These are phyloP conservation scores for Ceratina australensis DNA, from an alignment of 1,140 invertebrate species.

Conservation along the genomic window DNA sequence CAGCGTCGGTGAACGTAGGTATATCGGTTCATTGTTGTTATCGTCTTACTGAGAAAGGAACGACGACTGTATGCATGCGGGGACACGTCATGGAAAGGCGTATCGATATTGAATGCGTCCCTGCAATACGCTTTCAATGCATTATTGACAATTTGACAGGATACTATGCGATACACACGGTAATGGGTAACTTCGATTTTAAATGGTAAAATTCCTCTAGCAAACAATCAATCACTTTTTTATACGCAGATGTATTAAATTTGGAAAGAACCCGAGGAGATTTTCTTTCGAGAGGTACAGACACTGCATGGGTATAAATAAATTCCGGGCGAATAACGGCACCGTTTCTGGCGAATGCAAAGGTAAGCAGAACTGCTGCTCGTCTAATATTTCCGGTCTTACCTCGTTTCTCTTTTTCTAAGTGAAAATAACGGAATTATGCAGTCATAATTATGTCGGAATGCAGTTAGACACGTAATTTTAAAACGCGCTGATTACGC, in stretches of 20 bases:
- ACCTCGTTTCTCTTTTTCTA: not conserved
- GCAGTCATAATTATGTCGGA: constrained; percentile 10
- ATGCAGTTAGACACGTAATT: not conserved
- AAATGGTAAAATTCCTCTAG: not conserved
- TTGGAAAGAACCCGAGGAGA: not conserved
- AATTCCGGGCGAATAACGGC: constrained; percentile 61
- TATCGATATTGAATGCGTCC: constrained; percentile 11
- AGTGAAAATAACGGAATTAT: constrained; percentile 32
- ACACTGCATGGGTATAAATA: constrained; percentile 11
- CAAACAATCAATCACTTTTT: not conserved
- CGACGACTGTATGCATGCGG: not conserved
- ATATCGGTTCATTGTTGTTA: constrained; percentile 23
- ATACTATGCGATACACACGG: not conserved
- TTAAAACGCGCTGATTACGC: not conserved
- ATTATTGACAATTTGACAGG: constrained; percentile 18
- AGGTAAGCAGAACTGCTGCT: constrained; percentile 14
- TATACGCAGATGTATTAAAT: not conserved
- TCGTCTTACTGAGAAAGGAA: constrained; percentile 13
- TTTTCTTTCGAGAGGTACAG: not conserved
- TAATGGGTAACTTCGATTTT: not conserved
- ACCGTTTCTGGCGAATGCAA: constrained; percentile 34
- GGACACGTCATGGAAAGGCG: not conserved
- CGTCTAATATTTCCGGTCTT: constrained; percentile 28
- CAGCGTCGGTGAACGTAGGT: constrained; percentile 42
- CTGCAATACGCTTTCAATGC: not conserved